A percentile compares a stretch with the other conserved stretches of the same genome.
Conservation (phyloP, 2,888 invertebrate species). For the Linnaemya tessellans region DNA sequence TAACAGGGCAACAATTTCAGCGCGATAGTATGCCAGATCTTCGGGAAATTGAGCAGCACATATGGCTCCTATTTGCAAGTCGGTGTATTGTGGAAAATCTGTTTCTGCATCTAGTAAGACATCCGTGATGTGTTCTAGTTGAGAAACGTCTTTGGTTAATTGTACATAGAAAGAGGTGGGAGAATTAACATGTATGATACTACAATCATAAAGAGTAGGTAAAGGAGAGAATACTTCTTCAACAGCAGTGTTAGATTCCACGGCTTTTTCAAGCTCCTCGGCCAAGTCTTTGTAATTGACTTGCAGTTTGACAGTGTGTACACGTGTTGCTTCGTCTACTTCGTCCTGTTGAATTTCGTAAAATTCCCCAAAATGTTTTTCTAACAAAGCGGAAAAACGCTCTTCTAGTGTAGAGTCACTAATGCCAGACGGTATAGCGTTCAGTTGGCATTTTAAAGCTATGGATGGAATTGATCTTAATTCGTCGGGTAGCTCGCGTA, state of each 20-base stretch:
- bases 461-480: slow-evolving; percentile 83
- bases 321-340: slow-evolving; percentile 82
- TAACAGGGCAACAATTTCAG: slow-evolving; percentile 89
- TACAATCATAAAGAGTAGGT: slow-evolving; percentile 85
- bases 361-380: slow-evolving; percentile 85
- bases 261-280: slow-evolving; percentile 80
- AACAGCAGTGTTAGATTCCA: slow-evolving; percentile 73
- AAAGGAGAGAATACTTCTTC: slow-evolving; percentile 78
- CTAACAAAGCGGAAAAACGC: slow-evolving; percentile 82
- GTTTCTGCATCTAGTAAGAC: slow-evolving; percentile 79
- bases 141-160: slow-evolving; percentile 84
- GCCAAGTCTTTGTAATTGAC: slow-evolving; percentile 85
- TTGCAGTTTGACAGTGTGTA: slow-evolving; percentile 85
- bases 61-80: slow-evolving; percentile 84
- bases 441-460: slow-evolving; percentile 78
- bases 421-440: slow-evolving; percentile 75
- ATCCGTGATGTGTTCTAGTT: slow-evolving; percentile 80
- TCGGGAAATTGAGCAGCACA: slow-evolving; percentile 91
- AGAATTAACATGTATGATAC: slow-evolving; percentile 87
- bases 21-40: slow-evolving; percentile 95
- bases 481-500: slow-evolving; percentile 85
- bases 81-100: slow-evolving; percentile 75
- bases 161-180: slow-evolving; percentile 90
- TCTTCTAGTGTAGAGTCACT: slow-evolving; percentile 76
- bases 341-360: slow-evolving; percentile 86